These are phyloP conservation scores for Formica aserva DNA, from an alignment of 2,888 invertebrate genomes.

Conservation along the genomic window DNA sequence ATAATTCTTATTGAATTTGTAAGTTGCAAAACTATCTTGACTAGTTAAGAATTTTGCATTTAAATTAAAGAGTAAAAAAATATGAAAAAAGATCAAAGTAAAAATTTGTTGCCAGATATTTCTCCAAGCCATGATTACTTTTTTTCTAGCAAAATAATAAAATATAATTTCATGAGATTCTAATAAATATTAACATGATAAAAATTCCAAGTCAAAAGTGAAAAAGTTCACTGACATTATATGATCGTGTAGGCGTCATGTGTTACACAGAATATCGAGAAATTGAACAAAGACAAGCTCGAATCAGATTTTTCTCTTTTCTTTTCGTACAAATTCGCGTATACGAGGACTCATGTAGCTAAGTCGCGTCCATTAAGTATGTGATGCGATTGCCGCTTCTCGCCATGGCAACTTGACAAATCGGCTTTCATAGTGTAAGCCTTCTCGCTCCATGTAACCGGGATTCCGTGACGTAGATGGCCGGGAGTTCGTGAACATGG, in stretches of 20 bases:
- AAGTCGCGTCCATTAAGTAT: not conserved
- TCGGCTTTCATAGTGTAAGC: constrained; percentile 68
- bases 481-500: constrained; percentile 33
- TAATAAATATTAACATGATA: not conserved
- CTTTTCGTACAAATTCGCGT: not conserved
- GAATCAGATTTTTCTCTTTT: not conserved
- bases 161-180: not conserved
- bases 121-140: not conserved
- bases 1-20: not conserved
- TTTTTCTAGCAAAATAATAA: not conserved
- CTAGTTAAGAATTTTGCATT: not conserved
- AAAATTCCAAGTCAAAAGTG: not conserved
- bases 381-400: not conserved
- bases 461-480: constrained; percentile 55
- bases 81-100: not conserved
- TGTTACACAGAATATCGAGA: not conserved
- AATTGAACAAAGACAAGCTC: not conserved
- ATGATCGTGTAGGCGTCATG: too few species aligned
- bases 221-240: not conserved
- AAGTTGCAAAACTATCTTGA: not conserved
- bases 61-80: not conserved
- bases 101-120: not conserved
- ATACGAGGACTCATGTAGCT: not conserved
- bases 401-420: constrained; percentile 64
- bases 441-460: constrained; percentile 44